Evolutionary conservation across 2,113 vertebrate genomes (phyloP).

Genomic region (Scatophagus argus): DNA sequence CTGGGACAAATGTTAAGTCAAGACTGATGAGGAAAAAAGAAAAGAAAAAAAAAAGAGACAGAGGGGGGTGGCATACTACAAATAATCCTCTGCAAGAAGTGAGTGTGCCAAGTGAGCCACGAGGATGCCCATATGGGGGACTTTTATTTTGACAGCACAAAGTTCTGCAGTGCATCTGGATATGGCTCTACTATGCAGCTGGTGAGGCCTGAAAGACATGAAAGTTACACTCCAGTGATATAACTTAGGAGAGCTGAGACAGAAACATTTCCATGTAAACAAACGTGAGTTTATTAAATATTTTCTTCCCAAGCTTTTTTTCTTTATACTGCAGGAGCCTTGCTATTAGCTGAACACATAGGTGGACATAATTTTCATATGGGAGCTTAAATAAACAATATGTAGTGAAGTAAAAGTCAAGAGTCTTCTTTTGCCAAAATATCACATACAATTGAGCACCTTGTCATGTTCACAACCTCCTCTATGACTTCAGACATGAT

Average conservation of each 20-base stretch:
- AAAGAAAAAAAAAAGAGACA: background rate
- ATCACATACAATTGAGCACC: background rate
- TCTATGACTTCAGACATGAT: slow-evolving; percentile 23
- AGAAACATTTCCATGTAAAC: background rate
- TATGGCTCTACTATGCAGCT: slow-evolving; percentile 7
- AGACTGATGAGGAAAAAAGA: background rate
- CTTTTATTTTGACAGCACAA: slow-evolving; percentile 18
- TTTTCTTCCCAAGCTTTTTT: background rate
- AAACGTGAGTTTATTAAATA: background rate
- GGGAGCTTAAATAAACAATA: background rate
- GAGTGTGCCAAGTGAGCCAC: slow-evolving; percentile 4
- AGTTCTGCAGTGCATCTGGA: background rate
- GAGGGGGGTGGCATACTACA: background rate
- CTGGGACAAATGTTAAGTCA: background rate
- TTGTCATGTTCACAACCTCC: slow-evolving; percentile 15
- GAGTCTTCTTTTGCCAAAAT: background rate
- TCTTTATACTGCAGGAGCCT: background rate
- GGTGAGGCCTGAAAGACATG: background rate
- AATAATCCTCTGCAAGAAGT: slow-evolving; percentile 1
- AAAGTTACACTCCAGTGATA: too few species aligned
- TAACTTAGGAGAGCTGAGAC: too few species aligned
- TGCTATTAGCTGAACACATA: background rate
- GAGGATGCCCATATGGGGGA: background rate
- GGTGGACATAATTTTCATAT: background rate
- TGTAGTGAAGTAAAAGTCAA: background rate